Base-by-base conservation (phyloP, 2,888 invertebrate species). In the Andricus curvator region DNA sequence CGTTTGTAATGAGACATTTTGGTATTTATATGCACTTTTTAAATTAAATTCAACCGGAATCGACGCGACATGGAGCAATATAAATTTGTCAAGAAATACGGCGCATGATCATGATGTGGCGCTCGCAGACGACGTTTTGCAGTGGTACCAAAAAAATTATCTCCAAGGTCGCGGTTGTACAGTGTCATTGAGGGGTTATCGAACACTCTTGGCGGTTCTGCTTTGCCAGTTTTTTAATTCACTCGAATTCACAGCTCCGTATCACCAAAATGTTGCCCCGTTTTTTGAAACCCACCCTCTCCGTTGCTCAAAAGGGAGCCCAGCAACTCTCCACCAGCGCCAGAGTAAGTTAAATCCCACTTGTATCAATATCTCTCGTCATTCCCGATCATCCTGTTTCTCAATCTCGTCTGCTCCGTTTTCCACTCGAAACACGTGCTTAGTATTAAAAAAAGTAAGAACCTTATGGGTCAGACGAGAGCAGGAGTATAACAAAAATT, bases 311-410 rank as follows among this genome's bases (percentile, higher is more conserved):
- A 77, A 89, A 87, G 80, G 90, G 91, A 82, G 89, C 88, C 6
- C 91, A 91, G 79, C 89, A 89, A 76, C 81, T 92, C 22, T 92
- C 92, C 20, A 92, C 91, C n/a, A 90, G 89, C 51, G 81, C 89
- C 44, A 90, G 87, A 86, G 92, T 92, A 77, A 88, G 88, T 80
- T 9, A 77, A 70, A 56, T 74, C 56, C 51, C n/a, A 33, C 15
- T 37, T 74, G 29, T 44, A 20, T 74, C n/a, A 56, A 29, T 25
- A 13, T 62, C n/a, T 62, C 5, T 29, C 6, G 29, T 64, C 8
- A 64, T 29, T 64, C 64, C 15, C 64, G 25, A 29, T 29, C 64
- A 29, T 25, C 25, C 15, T 64, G 17, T 5, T 60, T 60, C 60
- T 60, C 48, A 60, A 60, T 74, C 74, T 33, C 22, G 33, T 37